Conservation (phyloP, 2,888 invertebrate species). For the Phanerotoma sp. region DNA sequence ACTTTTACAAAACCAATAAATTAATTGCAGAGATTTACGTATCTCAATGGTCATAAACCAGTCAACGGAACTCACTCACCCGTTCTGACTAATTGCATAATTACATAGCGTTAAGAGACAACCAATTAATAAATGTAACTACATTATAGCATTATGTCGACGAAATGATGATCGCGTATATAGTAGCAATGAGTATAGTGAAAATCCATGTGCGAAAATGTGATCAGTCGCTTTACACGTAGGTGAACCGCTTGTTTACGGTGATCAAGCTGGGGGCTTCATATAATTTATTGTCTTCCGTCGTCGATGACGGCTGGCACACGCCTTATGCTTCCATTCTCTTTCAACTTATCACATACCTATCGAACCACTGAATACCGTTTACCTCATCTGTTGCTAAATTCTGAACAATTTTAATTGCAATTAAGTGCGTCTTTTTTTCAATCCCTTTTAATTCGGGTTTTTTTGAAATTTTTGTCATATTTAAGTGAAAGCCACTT, state of each 20-base stretch:
- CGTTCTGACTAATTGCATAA: conserved; percentile 53
- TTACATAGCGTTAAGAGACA: conserved; percentile 53
- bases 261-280: conserved; percentile 38
- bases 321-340: conserved; percentile 36
- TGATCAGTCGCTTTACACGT: conserved; percentile 13
- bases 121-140: conserved; percentile 43
- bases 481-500: conserved; percentile 15
- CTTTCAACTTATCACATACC: conserved; percentile 13
- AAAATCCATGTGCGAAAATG: conserved; percentile 13
- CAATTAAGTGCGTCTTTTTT: too few relatives aligned
- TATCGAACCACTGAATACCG: background rate
- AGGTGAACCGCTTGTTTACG: conserved; percentile 17
- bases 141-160: conserved; percentile 33
- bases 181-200: background rate
- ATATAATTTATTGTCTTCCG: conserved; percentile 51
- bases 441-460: too few relatives aligned
- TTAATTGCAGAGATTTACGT: conserved; percentile 56
- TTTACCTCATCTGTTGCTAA: background rate
- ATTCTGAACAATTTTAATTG: background rate
- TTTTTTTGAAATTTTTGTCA: too few relatives aligned
- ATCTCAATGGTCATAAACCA: conserved; percentile 54
- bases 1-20: conserved; percentile 44
- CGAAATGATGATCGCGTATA: conserved; percentile 18
- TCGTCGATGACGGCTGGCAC: conserved; percentile 47
- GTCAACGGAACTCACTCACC: conserved; percentile 41